Conservation (phyloP, 2,888 invertebrate genomes). For the Myopa testacea region DNA sequence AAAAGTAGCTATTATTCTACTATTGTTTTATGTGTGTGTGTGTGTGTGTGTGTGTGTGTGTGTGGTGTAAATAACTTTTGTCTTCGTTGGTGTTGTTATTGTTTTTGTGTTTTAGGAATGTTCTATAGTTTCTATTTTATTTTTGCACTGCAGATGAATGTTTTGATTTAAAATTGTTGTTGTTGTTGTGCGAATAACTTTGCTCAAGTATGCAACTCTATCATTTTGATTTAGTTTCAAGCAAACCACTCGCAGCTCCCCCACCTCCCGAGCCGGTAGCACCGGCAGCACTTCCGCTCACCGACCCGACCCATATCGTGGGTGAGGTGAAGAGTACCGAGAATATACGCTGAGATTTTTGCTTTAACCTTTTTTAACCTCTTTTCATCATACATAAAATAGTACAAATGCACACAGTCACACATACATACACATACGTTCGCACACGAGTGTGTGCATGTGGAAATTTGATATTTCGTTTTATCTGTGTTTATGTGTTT, state of each 20-base stretch:
- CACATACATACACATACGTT: neutral
- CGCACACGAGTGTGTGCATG: neutral
- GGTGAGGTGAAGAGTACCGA: neutral
- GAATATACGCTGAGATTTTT: neutral
- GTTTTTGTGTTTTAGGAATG: constrained; percentile 34
- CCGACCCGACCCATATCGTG: neutral
- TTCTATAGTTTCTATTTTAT: constrained; percentile 25
- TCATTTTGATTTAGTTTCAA: constrained; percentile 63
- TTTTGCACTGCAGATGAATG: constrained; percentile 44
- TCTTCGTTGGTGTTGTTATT: constrained; percentile 23
- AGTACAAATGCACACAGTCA: neutral
- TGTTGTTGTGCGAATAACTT: constrained; percentile 57
- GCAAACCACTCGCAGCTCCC: constrained; percentile 46
- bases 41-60: constrained; percentile 36
- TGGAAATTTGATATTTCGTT: neutral
- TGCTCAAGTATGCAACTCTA: constrained; percentile 65
- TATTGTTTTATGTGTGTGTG: constrained; percentile 37
- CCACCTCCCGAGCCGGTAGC: neutral
- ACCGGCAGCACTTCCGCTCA: too few species aligned
- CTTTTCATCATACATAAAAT: neutral
- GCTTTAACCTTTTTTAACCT: neutral
- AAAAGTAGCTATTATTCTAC: constrained; percentile 37
- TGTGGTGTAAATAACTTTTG: neutral
- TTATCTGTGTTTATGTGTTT: neutral
- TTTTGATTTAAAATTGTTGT: constrained; percentile 39